Evolutionary conservation across 2,797 vertebrate genomes (phyloP), one percentile per base, ranked within the genome.

Genomic region (Galaxias olidus): DNA sequence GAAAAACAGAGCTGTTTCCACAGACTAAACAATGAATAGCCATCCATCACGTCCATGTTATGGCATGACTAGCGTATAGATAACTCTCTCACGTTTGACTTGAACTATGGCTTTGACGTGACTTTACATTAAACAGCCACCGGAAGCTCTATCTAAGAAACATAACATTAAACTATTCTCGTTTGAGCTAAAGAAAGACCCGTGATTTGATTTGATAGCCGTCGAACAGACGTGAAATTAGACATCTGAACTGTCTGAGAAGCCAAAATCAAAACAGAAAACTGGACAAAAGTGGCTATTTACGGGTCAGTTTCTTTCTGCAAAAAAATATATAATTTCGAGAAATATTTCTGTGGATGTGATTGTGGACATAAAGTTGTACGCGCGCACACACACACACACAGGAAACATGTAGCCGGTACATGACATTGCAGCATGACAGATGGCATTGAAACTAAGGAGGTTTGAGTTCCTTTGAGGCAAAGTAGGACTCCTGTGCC

Each of bases 381-480:
- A n/a, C n/a, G n/a, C n/a, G n/a, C n/a, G n/a, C n/a, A n/a, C n/a
- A 30, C 66, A 8, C 60, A 80, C 51, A 8, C 19, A 49, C 45
- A 30, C 59, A 47, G 3, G 45, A 10, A 47, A 68, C 73, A 75
- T 30, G 53, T 64, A 75, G 71, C 4, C 18, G 50, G 13, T 19
- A 49, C 63, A 65, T 63, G 56, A 17, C 67, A 10, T 67, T 50
- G n/a, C n/a, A n/a, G n/a, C 42, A 68, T 88, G 89, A 91, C 89
- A 73, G 87, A 90, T 87, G 81, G 72, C 82, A 74, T 73, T 79
- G 72, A 74, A 49, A 73, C 69, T 81, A 61, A 1, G 75, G 73
- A 77, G 83, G 84, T 79, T 88, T 82, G 80, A 84, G 84, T 85
- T 89, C 84, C 87, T 84, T 84, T 81, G 71, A 70, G 80, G 72